These are phyloP conservation scores for Nothobranchius kuhntae DNA, from an alignment of 2,113 vertebrate genomes.

Conservation along the genomic window DNA sequence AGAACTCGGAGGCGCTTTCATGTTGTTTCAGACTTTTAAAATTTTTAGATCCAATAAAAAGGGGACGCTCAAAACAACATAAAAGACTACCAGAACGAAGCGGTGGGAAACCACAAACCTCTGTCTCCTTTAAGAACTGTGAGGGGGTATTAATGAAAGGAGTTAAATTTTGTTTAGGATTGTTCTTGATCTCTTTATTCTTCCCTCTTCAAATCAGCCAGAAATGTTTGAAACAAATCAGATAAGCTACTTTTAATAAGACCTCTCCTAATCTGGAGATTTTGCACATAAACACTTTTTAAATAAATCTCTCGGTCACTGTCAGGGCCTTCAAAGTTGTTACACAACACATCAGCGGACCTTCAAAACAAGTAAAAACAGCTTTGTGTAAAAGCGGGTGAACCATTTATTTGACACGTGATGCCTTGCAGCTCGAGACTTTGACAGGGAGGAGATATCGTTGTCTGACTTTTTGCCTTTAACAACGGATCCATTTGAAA, in stretches of 20 bases:
- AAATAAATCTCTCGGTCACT: background rate
- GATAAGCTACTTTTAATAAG: background rate
- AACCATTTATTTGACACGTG: background rate
- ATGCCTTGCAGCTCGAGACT: background rate
- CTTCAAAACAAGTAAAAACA: background rate
- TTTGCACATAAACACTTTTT: background rate
- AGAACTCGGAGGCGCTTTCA: background rate
- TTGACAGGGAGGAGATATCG: background rate
- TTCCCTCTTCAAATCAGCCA: background rate
- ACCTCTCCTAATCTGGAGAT: background rate
- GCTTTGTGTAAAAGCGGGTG: background rate
- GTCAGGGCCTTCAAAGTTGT: background rate
- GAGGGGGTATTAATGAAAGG: background rate
- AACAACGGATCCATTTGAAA: background rate
- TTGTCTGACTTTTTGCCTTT: too few relatives aligned
- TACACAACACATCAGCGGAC: background rate
- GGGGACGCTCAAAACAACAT: background rate
- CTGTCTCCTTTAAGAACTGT: background rate
- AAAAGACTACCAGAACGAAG: background rate
- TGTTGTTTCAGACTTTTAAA: background rate
- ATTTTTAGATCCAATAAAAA: background rate
- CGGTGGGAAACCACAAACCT: background rate
- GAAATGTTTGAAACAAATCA: background rate
- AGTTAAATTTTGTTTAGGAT: background rate
- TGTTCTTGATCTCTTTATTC: background rate